phyloP scores from a whole-genome alignment of 2,888 invertebrate genomes.

The Lucinisca nassula region DNA sequence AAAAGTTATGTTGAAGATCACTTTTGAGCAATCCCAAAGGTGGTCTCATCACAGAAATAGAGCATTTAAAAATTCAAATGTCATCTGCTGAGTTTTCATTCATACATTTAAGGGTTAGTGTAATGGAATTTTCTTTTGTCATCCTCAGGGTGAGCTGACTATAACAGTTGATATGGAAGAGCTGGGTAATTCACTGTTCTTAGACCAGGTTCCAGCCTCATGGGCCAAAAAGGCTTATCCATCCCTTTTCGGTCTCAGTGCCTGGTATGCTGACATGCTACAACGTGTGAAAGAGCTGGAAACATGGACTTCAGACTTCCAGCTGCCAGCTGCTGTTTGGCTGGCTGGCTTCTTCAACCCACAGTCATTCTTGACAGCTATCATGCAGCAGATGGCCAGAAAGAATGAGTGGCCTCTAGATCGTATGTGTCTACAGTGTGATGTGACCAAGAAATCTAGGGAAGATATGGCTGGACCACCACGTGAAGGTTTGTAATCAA shows the following conservation, averaged over 20 bases:
- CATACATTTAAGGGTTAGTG: too few species aligned
- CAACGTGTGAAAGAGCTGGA: slow-evolving; percentile 93
- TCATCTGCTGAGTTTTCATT: too few species aligned
- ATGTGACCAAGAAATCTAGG: slow-evolving; percentile 98
- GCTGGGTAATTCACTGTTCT: slow-evolving; percentile 95
- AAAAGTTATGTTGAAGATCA: too few species aligned
- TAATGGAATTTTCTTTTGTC: too few species aligned
- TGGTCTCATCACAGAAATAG: too few species aligned
- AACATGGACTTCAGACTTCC: slow-evolving; percentile 97
- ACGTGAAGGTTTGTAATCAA: slow-evolving; percentile 92
- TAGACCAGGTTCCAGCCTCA: slow-evolving; percentile 95
- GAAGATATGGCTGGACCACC: slow-evolving; percentile 95
- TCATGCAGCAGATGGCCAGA: slow-evolving; percentile 98
- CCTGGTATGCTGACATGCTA: slow-evolving; percentile 97
- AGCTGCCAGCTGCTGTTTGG: slow-evolving; percentile 96
- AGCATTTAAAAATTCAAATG: too few species aligned
- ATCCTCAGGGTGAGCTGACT: slow-evolving; percentile 95
- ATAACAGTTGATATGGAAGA: slow-evolving; percentile 99
- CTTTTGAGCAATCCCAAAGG: too few species aligned
- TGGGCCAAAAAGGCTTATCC: slow-evolving; percentile 97
- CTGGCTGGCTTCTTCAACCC: slow-evolving; percentile 99
- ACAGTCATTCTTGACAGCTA: slow-evolving; percentile 97
- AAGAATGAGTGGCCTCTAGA: slow-evolving; percentile 97
- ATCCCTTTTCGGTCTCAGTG: slow-evolving; percentile 94
- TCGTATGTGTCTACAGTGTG: slow-evolving; percentile 98